Conservation (phyloP, 92 coral and sea anemone genomes). For the Muricea muricata region DNA sequence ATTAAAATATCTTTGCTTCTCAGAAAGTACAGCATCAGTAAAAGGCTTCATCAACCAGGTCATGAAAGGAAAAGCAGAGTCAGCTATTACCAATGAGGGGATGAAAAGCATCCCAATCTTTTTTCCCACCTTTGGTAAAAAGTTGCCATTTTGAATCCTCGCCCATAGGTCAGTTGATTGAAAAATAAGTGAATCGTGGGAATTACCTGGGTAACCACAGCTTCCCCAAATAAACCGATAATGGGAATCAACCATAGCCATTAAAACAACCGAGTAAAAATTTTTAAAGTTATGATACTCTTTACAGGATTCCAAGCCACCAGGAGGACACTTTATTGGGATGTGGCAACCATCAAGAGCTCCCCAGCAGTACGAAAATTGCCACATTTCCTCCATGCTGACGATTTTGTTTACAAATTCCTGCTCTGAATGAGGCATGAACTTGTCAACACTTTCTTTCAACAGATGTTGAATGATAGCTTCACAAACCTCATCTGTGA, state of each 20-base stretch:
- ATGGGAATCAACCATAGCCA: conserved; percentile 73
- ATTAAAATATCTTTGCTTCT: conserved; percentile 38
- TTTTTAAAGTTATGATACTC: conserved; percentile 74
- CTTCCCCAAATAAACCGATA: conserved; percentile 73
- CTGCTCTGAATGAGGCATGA: conserved; percentile 52
- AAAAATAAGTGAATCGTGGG: conserved; percentile 70
- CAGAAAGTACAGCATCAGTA: conserved; percentile 59
- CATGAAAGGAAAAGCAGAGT: conserved; percentile 46
- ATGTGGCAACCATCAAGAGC: conserved; percentile 69
- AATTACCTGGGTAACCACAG: conserved; percentile 76
- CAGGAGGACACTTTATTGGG: conserved; percentile 71
- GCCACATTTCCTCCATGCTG: conserved; percentile 62
- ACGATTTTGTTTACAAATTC: conserved; percentile 57
- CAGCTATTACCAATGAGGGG: conserved; percentile 29
- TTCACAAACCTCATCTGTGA: conserved; percentile 53
- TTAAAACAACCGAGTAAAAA: conserved; percentile 64
- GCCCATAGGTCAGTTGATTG: conserved; percentile 63
- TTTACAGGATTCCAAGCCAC: conserved; percentile 58
- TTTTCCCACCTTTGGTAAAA: conserved; percentile 28
- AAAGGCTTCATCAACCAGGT: conserved; percentile 58
- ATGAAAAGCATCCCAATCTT: not conserved
- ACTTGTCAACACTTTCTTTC: conserved; percentile 41
- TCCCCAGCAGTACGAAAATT: conserved; percentile 66
- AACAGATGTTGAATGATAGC: conserved; percentile 61
- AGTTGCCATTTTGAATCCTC: conserved; percentile 26